Percentiles rank a stretch among this genome's conserved stretches.
These are phyloP conservation scores for Cotesia chilonis DNA, from an alignment of 1,140 invertebrate genomes.

Conservation along the genomic window DNA sequence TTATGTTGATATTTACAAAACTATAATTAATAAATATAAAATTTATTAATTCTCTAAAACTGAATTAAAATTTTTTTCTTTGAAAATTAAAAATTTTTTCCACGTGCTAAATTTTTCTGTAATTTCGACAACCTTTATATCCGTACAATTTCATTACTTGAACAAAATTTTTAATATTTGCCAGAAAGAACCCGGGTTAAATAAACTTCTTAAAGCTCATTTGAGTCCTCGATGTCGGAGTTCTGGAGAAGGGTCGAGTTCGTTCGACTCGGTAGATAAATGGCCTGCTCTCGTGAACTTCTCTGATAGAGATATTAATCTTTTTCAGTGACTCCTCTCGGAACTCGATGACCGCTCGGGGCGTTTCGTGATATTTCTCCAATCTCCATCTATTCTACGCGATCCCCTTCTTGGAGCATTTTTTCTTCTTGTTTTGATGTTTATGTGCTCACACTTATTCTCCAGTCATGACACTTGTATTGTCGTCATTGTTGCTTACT, in stretches of 20 bases:
- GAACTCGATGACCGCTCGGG: conserved; percentile 20
- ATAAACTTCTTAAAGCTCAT: conserved; percentile 48
- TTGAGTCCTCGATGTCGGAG: neutral
- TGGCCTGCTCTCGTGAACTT: conserved; percentile 55
- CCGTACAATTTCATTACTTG: too few species aligned
- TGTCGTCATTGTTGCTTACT: neutral
- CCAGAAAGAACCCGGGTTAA: conserved; percentile 40
- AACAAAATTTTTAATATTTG: too few species aligned
- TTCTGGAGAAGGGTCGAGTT: conserved; percentile 27
- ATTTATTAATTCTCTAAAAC: too few species aligned
- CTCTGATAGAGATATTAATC: conserved; percentile 61
- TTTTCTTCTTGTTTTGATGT: conserved; percentile 1
- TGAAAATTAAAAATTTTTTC: too few species aligned
- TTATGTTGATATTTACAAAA: too few species aligned
- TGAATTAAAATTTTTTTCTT: too few species aligned
- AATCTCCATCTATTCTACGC: neutral
- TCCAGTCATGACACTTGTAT: neutral
- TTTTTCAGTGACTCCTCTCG: conserved; percentile 45
- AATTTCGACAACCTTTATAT: too few species aligned
- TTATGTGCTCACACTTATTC: conserved; percentile 16
- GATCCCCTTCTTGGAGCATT: neutral
- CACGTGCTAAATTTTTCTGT: too few species aligned
- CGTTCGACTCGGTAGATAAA: conserved; percentile 51
- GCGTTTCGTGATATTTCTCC: conserved; percentile 24
- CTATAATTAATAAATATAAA: too few species aligned